Evolutionary conservation across 1,140 invertebrate genomes (phyloP), one percentile per base, ranked within the genome.

Genomic region (Manduca sexta): DNA sequence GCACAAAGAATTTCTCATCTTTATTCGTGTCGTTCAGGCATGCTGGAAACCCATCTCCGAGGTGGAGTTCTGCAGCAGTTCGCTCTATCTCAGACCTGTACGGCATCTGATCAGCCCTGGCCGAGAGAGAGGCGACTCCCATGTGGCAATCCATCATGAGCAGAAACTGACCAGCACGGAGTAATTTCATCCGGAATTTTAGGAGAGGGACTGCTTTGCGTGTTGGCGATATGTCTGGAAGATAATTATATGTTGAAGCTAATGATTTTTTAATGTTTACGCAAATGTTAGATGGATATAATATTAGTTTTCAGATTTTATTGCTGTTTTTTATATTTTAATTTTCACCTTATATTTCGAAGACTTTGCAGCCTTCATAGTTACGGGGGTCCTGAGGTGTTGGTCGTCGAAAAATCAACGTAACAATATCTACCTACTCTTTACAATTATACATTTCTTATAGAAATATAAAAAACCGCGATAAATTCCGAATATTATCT

Each of bases 71-170:
- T 11, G 48, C 49, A 2, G 51, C 60, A 5, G 50, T 49, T 1
- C 60, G 33, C 0, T 56, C 54, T 0, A 76, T 45, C n/a, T 75
- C 72, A 1, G 55, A 37, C 6, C 56, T 50, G 17, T 68, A 65
- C 1, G 64, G 55, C 0, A 42, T 31, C 0, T 30, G 7, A 1
- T 54, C 39, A 14, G 49, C 5, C n/a, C 68, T 53, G 2, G 64
- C 59, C n/a, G 65, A 60, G 1, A 81, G 33, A 0, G 66, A 63
- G 0, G 57, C 56, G 0, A 64, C 59, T 0, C 69, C 73, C 0
- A 68, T 39, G 18, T 63, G 45, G 34, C 74, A 81, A 43, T 81
- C 74, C 57, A 74, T 64, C 48, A 74, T 55, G n/a, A 75, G 41
- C 3, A 83, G 56, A 35, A 60, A 83, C 43, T 63, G 66, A 0